Evolutionary conservation across 2,888 invertebrate species (phyloP), one percentile per base, ranked within the genome.

Genomic region (Meandrusa payeni): DNA sequence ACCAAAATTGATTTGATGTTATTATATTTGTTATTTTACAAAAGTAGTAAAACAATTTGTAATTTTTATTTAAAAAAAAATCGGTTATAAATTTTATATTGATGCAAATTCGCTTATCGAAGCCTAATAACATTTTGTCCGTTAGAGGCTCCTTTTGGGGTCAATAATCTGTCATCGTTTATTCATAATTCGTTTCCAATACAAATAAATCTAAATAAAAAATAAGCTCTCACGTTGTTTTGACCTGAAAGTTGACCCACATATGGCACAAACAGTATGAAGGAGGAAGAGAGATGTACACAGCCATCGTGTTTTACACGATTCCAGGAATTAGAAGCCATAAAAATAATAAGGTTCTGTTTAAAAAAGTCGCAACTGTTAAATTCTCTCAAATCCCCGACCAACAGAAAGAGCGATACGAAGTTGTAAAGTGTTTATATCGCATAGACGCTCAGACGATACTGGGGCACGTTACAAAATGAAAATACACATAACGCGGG

Each of bases 381-480:
- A 13, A 9, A 15, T 5, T 6, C 22, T 20, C 24, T 9, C 11
- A 38, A 43, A 38, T 44, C 38, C 43, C 43, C 20, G 10, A 27
- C 12, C 27, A 24, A 26, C 27, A 38, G 5, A 11, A 3, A 31
- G 6, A 7, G 23, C 15, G 41, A 28, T 11, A 26, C 13, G 10
- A 15, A 33, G 9, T 44, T 26, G 27, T n/a, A 20, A 41, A 33
- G 27, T 20, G 32, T 43, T 43, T 32, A 31, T 43, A 27, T 38
- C 43, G 13, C 26, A 38, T 32, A 38, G 24, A 38, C 32, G 22
- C 38, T 32, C 39, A 43, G 43, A 43, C 34, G 31, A 33, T 46
- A 34, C 24, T 12, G 54, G 54, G 50, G 59, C 55, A 54, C 48
- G 51, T 49, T 41, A 44, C 41, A 39, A 59, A 56, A 58, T 59